Percentiles rank a stretch among this genome's conserved stretches.
phyloP scores from a whole-genome alignment of 2,113 vertebrate species.

The Passer montanus region DNA sequence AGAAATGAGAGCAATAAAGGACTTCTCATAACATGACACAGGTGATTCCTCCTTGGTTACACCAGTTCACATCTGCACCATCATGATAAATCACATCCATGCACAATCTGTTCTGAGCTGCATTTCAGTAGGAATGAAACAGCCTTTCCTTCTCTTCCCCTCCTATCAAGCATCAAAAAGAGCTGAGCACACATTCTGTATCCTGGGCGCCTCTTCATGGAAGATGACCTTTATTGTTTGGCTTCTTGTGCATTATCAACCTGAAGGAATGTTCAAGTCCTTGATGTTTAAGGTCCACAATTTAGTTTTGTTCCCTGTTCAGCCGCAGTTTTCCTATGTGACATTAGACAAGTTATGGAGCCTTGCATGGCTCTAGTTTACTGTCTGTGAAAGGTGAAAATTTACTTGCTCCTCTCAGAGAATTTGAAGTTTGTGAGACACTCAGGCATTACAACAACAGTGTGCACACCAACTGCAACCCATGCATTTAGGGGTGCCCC shows the following conservation, averaged over 20 bases:
- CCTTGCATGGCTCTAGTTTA: neutral
- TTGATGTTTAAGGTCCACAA: neutral
- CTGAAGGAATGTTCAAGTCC: neutral
- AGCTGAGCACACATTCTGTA: neutral
- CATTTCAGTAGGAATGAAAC: neutral
- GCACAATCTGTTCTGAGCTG: neutral
- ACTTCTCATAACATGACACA: neutral
- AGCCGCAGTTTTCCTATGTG: neutral
- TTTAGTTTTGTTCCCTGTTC: neutral
- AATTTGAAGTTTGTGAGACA: neutral
- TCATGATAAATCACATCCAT: neutral
- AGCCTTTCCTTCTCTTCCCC: neutral
- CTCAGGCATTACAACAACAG: neutral
- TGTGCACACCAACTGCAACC: neutral
- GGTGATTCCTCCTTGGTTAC: neutral
- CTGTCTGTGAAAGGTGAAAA: neutral
- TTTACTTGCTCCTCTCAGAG: neutral
- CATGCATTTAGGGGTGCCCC: neutral
- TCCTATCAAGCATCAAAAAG: neutral
- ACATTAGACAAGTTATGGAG: neutral
- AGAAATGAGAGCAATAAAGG: neutral
- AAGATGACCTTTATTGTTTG: neutral
- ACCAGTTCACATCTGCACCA: neutral
- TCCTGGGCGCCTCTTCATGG: neutral
- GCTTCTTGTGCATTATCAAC: neutral